Percentiles rank a stretch among this genome's conserved stretches.
These are phyloP conservation scores for Tenualosa ilisha DNA, from an alignment of 2,797 vertebrate genomes.

Conservation along the genomic window DNA sequence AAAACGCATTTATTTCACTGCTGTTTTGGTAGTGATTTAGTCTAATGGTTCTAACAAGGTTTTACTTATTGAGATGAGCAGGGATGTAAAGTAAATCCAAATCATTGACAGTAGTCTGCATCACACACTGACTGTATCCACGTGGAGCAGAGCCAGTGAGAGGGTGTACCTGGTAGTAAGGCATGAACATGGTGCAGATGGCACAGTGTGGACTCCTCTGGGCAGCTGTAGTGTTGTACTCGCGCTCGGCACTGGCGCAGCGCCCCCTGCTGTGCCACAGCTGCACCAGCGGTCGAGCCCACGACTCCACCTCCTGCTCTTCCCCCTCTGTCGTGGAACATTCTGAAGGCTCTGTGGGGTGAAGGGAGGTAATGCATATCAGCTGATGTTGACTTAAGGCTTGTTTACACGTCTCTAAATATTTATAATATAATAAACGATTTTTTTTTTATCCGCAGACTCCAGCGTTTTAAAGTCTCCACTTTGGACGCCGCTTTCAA, in stretches of 20 bases:
- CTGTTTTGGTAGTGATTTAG: neutral
- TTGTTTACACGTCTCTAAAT: too few relatives aligned
- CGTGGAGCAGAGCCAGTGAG: neutral
- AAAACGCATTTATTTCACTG: neutral
- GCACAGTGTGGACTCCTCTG: conserved; percentile 85
- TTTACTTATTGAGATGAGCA: too few relatives aligned
- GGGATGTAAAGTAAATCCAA: too few relatives aligned
- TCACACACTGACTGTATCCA: too few relatives aligned
- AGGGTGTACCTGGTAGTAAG: conserved; percentile 85
- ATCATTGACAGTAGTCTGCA: too few relatives aligned
- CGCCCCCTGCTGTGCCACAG: conserved; percentile 87
- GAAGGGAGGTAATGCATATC: neutral
- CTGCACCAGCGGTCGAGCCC: conserved; percentile 89
- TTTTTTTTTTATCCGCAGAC: too few relatives aligned
- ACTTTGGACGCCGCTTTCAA: too few relatives aligned
- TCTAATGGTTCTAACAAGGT: too few relatives aligned
- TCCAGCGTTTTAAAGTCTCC: too few relatives aligned
- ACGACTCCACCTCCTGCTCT: conserved; percentile 82
- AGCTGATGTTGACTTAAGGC: neutral
- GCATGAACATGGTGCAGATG: conserved; percentile 91
- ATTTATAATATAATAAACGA: too few relatives aligned
- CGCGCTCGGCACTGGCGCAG: conserved; percentile 85
- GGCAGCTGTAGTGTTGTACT: conserved; percentile 84
- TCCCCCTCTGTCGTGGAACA: conserved; percentile 72
- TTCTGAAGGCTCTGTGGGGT: conserved; percentile 79